phyloP scores from a whole-genome alignment of 2,888 invertebrate genomes.

The Nephrotoma flavescens region DNA sequence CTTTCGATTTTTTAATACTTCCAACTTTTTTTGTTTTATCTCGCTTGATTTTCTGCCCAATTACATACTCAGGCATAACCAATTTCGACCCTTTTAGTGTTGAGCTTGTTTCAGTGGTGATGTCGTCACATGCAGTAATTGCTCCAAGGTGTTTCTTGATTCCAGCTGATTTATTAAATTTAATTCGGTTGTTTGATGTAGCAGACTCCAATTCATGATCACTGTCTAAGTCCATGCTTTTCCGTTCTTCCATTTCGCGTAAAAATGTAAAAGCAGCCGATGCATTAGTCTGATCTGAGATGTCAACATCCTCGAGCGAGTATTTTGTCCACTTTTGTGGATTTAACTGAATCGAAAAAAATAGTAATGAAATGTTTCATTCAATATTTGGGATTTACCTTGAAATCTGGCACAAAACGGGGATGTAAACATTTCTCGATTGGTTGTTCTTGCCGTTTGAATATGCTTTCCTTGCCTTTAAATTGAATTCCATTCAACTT shows the following conservation, averaged over 20 bases:
- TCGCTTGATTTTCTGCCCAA: conserved; percentile 47
- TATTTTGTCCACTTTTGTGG: conserved; percentile 76
- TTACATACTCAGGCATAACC: conserved; percentile 70
- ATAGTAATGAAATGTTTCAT: background rate
- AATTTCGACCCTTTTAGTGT: conserved; percentile 52
- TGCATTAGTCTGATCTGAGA: conserved; percentile 64
- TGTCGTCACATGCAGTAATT: background rate
- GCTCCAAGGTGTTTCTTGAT: conserved; percentile 1
- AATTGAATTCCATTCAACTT: conserved; percentile 14
- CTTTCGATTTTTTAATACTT: conserved; percentile 8
- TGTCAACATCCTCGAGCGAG: conserved; percentile 65
- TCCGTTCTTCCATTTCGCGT: conserved; percentile 46
- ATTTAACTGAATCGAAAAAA: conserved; percentile 35
- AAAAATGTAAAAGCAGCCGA: conserved; percentile 66
- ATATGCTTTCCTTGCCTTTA: conserved; percentile 54
- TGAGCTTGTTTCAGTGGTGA: conserved; percentile 22
- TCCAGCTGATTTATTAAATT: conserved; percentile 12
- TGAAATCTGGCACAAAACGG: conserved; percentile 33
- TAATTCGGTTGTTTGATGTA: background rate
- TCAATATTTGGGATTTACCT: conserved; percentile 20
- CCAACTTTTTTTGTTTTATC: conserved; percentile 24
- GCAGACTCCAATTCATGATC: background rate
- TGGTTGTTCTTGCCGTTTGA: conserved; percentile 56
- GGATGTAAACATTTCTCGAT: conserved; percentile 40
- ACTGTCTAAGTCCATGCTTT: conserved; percentile 9